Evolutionary conservation across 2,888 invertebrate genomes (phyloP).

Genomic region (Mesodorylaimus sp.): DNA sequence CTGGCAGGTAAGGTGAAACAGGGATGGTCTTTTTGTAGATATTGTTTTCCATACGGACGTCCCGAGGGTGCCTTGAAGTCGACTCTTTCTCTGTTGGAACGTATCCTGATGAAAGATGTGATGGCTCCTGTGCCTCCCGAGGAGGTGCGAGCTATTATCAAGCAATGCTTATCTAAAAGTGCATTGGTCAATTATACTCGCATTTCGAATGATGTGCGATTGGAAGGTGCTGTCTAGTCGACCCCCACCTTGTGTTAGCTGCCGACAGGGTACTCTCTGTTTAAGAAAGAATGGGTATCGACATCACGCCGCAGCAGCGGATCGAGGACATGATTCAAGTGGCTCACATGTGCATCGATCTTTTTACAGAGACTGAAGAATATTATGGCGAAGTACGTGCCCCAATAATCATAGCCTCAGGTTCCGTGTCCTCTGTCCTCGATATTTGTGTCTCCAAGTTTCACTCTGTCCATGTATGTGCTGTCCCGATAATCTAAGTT

Average conservation of each 20-base stretch:
- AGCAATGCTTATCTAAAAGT: constrained; percentile 83
- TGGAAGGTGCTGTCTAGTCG: background rate
- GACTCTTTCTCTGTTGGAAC: constrained; percentile 77
- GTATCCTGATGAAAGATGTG: constrained; percentile 91
- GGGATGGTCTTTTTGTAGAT: constrained; percentile 45
- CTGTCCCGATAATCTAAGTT: no score
- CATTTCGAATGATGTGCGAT: constrained; percentile 40
- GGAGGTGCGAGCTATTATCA: constrained; percentile 80
- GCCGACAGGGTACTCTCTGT: background rate
- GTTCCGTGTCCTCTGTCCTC: no score
- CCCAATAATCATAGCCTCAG: constrained; percentile 15
- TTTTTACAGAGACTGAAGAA: constrained; percentile 93
- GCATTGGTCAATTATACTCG: constrained; percentile 89
- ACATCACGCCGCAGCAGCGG: constrained; percentile 10
- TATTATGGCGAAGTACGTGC: constrained; percentile 97
- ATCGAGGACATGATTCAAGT: constrained; percentile 83
- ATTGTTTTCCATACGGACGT: constrained; percentile 87
- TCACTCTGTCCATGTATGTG: no score
- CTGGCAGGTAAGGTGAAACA: no score
- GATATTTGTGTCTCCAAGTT: no score
- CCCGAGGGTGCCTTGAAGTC: constrained; percentile 90
- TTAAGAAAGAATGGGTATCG: background rate
- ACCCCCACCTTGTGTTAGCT: no score
- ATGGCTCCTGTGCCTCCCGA: constrained; percentile 78
- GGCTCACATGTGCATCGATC: constrained; percentile 85